These are phyloP conservation scores for Brachystomella parvula DNA, from an alignment of 1,140 invertebrate species.

Conservation along the genomic window DNA sequence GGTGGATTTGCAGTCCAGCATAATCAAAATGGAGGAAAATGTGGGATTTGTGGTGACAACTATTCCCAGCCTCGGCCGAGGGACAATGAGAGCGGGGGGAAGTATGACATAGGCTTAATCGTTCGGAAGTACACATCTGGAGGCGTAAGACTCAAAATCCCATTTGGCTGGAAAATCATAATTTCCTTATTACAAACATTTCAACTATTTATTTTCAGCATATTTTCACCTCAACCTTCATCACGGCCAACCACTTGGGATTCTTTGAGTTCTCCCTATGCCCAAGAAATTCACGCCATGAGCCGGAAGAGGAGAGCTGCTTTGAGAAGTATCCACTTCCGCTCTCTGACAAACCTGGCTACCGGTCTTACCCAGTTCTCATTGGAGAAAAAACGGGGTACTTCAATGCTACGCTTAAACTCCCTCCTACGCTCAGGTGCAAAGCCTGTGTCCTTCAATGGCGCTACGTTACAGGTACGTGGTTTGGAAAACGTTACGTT, in stretches of 20 bases:
- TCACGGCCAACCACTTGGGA: conserved; percentile 1
- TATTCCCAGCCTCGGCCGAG: conserved; percentile 36
- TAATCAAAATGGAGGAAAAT: conserved; percentile 41
- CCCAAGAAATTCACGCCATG: neutral
- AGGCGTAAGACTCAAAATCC: conserved; percentile 27
- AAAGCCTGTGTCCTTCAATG: conserved; percentile 59
- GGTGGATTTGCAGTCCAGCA: conserved; percentile 29
- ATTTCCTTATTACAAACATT: neutral
- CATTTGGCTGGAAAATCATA: neutral
- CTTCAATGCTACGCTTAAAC: conserved; percentile 36
- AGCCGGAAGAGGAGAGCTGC: conserved; percentile 1
- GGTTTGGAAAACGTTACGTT: too few species aligned
- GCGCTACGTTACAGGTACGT: conserved; percentile 54
- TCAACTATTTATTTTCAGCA: conserved; percentile 40
- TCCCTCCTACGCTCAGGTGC: conserved; percentile 52
- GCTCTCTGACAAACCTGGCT: conserved; percentile 44
- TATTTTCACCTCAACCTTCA: neutral
- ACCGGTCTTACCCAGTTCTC: conserved; percentile 37
- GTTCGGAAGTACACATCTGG: conserved; percentile 14
- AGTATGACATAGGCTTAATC: conserved; percentile 19
- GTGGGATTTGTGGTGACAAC: conserved; percentile 44
- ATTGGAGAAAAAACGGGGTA: neutral
- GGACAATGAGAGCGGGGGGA: conserved; percentile 25
- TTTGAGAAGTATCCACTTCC: conserved; percentile 42
- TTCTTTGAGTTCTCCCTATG: conserved; percentile 8